These are phyloP conservation scores for Erpobdella octoculata DNA, from an alignment of 2,888 invertebrate genomes.

Conservation along the genomic window DNA sequence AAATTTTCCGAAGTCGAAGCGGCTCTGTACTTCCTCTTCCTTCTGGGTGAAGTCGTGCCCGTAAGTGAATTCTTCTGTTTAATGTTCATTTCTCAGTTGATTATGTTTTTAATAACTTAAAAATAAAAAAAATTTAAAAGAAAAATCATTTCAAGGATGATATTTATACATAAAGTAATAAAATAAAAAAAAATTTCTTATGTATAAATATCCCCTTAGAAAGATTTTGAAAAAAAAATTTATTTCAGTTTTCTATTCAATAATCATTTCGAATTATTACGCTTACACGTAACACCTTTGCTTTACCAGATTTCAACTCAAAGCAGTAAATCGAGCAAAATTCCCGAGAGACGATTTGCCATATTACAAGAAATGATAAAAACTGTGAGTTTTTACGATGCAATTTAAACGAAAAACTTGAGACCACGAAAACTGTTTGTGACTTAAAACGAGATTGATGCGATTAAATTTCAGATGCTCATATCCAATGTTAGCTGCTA, in stretches of 20 bases:
- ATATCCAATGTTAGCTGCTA: slow-evolving; percentile 54
- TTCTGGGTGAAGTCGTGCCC: slow-evolving; percentile 55
- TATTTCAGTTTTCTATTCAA: too few relatives aligned
- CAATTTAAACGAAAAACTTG: background rate
- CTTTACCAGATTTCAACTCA: background rate
- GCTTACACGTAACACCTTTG: too few relatives aligned
- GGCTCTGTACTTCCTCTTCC: slow-evolving; percentile 55
- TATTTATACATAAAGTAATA: too few relatives aligned
- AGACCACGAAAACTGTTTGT: background rate
- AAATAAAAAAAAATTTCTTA: too few relatives aligned
- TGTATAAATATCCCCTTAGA: too few relatives aligned
- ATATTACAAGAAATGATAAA: background rate
- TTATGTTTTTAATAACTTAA: too few relatives aligned
- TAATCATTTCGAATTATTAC: too few relatives aligned
- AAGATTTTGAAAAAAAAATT: too few relatives aligned
- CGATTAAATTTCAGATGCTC: slow-evolving; percentile 49
- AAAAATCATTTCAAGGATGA: too few relatives aligned
- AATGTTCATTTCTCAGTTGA: too few relatives aligned
- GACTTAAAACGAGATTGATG: background rate
- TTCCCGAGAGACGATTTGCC: background rate
- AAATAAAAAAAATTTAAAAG: too few relatives aligned
- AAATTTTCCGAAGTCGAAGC: slow-evolving; percentile 55
- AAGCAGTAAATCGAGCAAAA: background rate
- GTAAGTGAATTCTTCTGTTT: too few relatives aligned
- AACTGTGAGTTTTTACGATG: background rate